Evolutionary conservation across 64 coral and sea anemone species (phyloP), one percentile per base, ranked within the genome.

Genomic region (Orbicella faveolata): DNA sequence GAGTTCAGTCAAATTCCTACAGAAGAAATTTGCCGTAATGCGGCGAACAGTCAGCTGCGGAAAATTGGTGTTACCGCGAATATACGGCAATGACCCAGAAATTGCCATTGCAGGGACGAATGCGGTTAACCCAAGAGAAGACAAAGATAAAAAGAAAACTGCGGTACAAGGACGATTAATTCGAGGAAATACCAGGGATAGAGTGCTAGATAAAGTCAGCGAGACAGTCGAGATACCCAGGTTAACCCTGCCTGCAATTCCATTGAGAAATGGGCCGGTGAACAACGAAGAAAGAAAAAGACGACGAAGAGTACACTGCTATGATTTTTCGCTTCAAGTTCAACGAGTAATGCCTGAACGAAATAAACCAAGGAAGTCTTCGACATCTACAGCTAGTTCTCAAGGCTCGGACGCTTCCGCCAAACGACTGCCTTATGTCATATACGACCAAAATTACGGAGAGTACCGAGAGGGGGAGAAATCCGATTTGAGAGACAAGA

Each of bases 321-420:
- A 52, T 52, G 82, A 85, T 44, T 73, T 85, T 72, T 39, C 82
- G 12, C 65, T 85, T 70, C 82, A 85, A 70, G 65, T 69, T 73
- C 63, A 35, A 72, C 82, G 48, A 85, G 3, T 85, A 4, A 52
- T 85, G n/a, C 82, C 82, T 1, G 63, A 70, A 73, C 51, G 44
- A 34, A 52, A 23, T 23, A 85, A 70, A 54, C 51, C 65, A 68
- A 26, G 23, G 25, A 70, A n/a, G 25, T 51, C 63, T 5, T 69
- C 82, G 23, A 69, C 39, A 52, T 85, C 65, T 11, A 64, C 79
- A 15, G 23, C 79, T 63, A 37, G 59, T 82, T 85, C 41, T 30
- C 64, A 66, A 23, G 36, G 65, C 12, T 30, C 41, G 37, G 65
- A 85, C n/a, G 20, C 23, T 52, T 30, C 68, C 25, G 20, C 36